phyloP scores from a whole-genome alignment of 2,888 invertebrate species.

The Aspidiotus destructor region DNA sequence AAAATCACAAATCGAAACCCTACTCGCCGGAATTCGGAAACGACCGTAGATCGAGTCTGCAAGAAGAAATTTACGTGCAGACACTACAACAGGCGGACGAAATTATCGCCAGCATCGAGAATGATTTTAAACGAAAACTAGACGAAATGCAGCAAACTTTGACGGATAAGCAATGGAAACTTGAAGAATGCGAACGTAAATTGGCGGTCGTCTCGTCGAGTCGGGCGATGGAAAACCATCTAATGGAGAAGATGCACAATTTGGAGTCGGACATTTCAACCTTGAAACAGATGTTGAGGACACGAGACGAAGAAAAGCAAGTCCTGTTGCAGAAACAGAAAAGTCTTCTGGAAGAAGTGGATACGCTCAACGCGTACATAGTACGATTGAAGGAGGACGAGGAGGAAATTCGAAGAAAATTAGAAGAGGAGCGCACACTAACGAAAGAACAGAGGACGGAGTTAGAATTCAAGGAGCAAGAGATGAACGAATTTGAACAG shows the following conservation, averaged over 20 bases:
- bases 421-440: constrained; percentile 37
- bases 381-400: constrained; percentile 48
- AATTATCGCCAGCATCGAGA: constrained; percentile 60
- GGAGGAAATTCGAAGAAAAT: constrained; percentile 49
- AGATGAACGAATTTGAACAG: constrained; percentile 45
- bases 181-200: constrained; percentile 49
- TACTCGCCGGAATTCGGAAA: background rate
- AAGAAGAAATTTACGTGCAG: constrained; percentile 58
- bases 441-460: constrained; percentile 46
- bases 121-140: constrained; percentile 53
- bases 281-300: constrained; percentile 30
- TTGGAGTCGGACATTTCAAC: constrained; percentile 35
- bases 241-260: constrained; percentile 35
- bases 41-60: constrained; percentile 51
- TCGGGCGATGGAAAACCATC: constrained; percentile 36
- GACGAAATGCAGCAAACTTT: constrained; percentile 48
- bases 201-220: constrained; percentile 48
- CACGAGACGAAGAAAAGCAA: constrained; percentile 34
- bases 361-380: constrained; percentile 39
- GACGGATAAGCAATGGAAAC: constrained; percentile 46
- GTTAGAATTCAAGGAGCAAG: constrained; percentile 46
- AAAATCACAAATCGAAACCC: constrained; percentile 6
- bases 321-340: constrained; percentile 32
- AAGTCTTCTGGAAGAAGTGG: constrained; percentile 34
- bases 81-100: constrained; percentile 62